These are phyloP conservation scores for Styela clava DNA, from an alignment of 23 tunicate genomes.

Conservation along the genomic window DNA sequence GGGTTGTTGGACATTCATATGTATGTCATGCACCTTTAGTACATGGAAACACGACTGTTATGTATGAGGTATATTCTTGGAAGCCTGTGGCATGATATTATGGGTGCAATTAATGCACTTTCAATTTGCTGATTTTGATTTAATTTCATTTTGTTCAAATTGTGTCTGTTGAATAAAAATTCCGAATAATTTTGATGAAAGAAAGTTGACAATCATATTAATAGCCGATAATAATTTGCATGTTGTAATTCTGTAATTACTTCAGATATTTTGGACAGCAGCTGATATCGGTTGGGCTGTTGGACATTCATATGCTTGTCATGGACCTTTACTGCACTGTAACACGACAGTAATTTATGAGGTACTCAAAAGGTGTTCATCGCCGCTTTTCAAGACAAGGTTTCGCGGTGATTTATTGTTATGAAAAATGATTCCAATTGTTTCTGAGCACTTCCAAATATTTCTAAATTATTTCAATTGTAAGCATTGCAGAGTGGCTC, in stretches of 20 bases:
- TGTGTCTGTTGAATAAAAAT: neutral
- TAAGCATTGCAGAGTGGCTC: too few species aligned
- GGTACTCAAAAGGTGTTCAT: slow-evolving; percentile 44
- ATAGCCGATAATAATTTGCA: slow-evolving; percentile 37
- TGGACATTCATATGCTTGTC: slow-evolving; percentile 86
- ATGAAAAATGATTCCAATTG: too few species aligned
- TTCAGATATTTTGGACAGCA: slow-evolving; percentile 87
- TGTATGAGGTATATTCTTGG: slow-evolving; percentile 74
- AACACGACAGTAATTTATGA: slow-evolving; percentile 56
- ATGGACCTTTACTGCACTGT: slow-evolving; percentile 62
- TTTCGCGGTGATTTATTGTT: too few species aligned
- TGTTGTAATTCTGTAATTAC: neutral
- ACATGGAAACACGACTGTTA: slow-evolving; percentile 57
- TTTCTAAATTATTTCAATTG: too few species aligned
- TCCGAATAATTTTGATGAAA: neutral
- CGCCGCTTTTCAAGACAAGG: too few species aligned
- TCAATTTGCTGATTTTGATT: neutral
- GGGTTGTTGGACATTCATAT: slow-evolving; percentile 92
- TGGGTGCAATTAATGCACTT: neutral
- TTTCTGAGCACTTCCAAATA: too few species aligned
- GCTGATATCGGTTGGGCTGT: slow-evolving; percentile 97
- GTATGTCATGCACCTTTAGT: slow-evolving; percentile 85
- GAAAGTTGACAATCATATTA: too few species aligned
- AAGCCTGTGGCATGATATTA: neutral
- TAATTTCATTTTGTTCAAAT: neutral